Evolutionary conservation across 2,113 vertebrate genomes (phyloP).

Genomic region (Ascaphus truei): DNA sequence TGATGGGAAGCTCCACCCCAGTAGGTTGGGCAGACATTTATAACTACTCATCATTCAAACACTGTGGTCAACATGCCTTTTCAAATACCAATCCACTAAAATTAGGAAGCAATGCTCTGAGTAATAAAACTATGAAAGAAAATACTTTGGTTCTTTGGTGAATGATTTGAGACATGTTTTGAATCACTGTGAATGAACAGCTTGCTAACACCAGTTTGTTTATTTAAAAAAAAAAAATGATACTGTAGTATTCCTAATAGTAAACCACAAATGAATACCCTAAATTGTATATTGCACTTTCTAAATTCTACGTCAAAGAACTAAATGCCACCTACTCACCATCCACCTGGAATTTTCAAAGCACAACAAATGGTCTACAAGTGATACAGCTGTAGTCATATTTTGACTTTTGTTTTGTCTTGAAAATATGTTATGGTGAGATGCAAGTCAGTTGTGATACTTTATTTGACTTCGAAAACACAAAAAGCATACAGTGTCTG

Average conservation of each 20-base stretch:
- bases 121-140: constrained; percentile 52
- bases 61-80: constrained; percentile 66
- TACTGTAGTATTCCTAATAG: no score
- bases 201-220: constrained; percentile 51
- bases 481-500: constrained; percentile 62
- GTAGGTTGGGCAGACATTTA: constrained; percentile 65
- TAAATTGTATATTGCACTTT: no score
- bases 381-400: no score
- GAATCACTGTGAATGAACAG: constrained; percentile 61
- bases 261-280: no score
- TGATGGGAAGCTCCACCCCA: constrained; percentile 59
- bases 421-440: constrained; percentile 63
- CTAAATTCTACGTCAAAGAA: no score
- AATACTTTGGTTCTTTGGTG: constrained; percentile 43
- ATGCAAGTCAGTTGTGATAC: constrained; percentile 55
- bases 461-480: constrained; percentile 64
- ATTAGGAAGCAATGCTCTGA: constrained; percentile 59
- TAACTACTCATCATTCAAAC: constrained; percentile 64
- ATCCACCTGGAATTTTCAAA: constrained; percentile 68
- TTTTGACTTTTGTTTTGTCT: no score
- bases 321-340: constrained; percentile 78
- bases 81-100: constrained; percentile 85
- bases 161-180: constrained; percentile 48
- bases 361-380: constrained; percentile 67
- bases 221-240: constrained; percentile 7